Evolutionary conservation across 1,140 invertebrate genomes (phyloP), one percentile per base, ranked within the genome.

Genomic region (Caenorhabditis remanei): DNA sequence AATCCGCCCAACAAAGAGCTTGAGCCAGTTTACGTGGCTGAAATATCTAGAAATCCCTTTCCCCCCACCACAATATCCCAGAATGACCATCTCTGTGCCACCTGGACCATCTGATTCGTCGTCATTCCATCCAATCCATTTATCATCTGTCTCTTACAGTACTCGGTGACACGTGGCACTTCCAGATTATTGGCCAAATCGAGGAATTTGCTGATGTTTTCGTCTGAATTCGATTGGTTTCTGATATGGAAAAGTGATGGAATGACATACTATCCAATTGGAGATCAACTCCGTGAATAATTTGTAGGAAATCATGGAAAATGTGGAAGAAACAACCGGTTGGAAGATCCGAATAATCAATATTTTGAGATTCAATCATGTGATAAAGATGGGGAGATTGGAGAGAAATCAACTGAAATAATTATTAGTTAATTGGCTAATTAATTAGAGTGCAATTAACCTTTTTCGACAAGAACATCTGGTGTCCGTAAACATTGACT

Each of bases 81-180:
- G 41, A 46, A 71, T 11, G 19, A 19, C 13, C 5, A 48, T 32
- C 19, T 46, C 14, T 46, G 0, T 19, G 65, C 65, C 14, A 71
- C 2, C 16, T 46, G 4, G 13, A 21, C 41, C 2, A 21, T 71
- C 11, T 71, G 3, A 46, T 71, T 71, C 6, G 40, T 71, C 6
- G 13, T n/a, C 65, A 71, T 46, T 46, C 65, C 65, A 71, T 8
- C 8, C 11, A 19, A 6, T 14, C 65, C 65, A 14, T 16, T n/a
- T 11, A 71, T 32, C 41, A 71, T 46, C 8, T 46, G 65, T 3
- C 16, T 46, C 65, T 71, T 71, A 46, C 65, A 71, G 41, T 71
- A 71, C 16, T 71, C 65, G 7, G 65, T 71, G 43, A 71, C 9
- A 48, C 65, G 65, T 48, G 65, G 65, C 40, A 71, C 65, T n/a